Base-by-base conservation (phyloP, 2,797 vertebrate genomes). In the Gouania willdenowi region DNA sequence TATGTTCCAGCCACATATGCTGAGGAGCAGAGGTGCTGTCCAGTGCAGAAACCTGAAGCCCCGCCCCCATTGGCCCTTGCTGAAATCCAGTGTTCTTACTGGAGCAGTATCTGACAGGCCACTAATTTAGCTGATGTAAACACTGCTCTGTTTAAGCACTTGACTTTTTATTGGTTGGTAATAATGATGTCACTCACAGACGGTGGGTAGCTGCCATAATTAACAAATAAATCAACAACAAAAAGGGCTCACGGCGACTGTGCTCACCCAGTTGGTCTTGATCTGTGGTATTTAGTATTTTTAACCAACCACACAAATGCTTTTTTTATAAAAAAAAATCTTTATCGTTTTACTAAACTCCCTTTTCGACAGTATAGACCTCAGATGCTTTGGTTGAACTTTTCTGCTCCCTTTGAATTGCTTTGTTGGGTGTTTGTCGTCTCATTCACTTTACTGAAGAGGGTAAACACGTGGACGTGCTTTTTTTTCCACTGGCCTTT, bases 401-500 rank as follows among this genome's bases (percentile, higher is more conserved):
- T 41, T n/a, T n/a, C n/a, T n/a, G 19, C 12, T 36, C 50, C 26
- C 44, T 38, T 26, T 52, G 43, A 53, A 48, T 69, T 54, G 15
- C 35, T 45, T 43, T 7, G 3, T n/a, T 31, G 35, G 42, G 43
- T 26, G 2, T 61, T 62, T 55, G 56, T 77, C 65, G 69, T 53
- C 42, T 44, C 47, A 64, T 63, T 59, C 36, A 48, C 70, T 71
- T 54, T 37, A 31, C 65, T 42, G 35, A 50, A 40, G 57, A 64
- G 41, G 37, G 36, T 73, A 67, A 78, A 82, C 76, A 82, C 81
- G 80, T 75, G 68, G 64, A 66, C 79, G 61, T 51, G 47, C 66
- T 80, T 73, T 81, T 80, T 77, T 81, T 80, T 77, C 69, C 72
- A 54, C 56, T 51, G 55, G 52, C 62, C 50, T 71, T 78, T 69